Conservation (phyloP, 2,888 invertebrate species). For the Acrobasis consociella region DNA sequence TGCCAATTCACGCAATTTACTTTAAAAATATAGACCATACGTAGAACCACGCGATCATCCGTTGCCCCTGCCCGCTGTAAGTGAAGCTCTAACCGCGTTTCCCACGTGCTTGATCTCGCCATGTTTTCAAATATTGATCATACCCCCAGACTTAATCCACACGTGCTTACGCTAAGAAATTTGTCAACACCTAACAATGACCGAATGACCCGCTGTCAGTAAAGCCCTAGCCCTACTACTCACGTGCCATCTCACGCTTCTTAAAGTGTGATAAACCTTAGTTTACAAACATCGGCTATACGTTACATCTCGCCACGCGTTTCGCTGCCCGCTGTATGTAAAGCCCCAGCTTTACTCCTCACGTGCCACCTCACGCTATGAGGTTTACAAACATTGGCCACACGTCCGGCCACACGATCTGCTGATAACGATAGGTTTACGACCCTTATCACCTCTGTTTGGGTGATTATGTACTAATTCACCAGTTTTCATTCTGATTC, state of each 20-base stretch:
- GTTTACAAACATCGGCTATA: constrained; percentile 1
- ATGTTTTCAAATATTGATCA: too few species aligned
- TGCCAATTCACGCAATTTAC: too few species aligned
- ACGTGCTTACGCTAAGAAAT: too few species aligned
- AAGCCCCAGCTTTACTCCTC: neutral
- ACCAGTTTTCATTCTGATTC: neutral
- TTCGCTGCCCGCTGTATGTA: neutral
- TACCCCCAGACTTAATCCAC: too few species aligned
- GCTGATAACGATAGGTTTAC: constrained; percentile 27
- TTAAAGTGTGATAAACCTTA: neutral
- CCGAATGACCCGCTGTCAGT: too few species aligned
- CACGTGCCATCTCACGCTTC: constrained; percentile 1
- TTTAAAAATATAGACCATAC: too few species aligned
- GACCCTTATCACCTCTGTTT: constrained; percentile 20
- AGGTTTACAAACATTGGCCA: neutral
- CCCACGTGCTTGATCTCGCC: too few species aligned
- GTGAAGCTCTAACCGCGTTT: too few species aligned
- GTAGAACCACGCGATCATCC: too few species aligned
- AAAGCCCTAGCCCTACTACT: neutral
- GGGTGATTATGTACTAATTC: neutral
- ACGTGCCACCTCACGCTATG: neutral
- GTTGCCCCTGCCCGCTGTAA: too few species aligned
- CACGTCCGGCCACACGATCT: constrained; percentile 29
- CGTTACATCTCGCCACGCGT: neutral
- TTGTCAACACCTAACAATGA: too few species aligned